Evolutionary conservation across 2,888 invertebrate species (phyloP).

Genomic region (Melanostoma scalare): DNA sequence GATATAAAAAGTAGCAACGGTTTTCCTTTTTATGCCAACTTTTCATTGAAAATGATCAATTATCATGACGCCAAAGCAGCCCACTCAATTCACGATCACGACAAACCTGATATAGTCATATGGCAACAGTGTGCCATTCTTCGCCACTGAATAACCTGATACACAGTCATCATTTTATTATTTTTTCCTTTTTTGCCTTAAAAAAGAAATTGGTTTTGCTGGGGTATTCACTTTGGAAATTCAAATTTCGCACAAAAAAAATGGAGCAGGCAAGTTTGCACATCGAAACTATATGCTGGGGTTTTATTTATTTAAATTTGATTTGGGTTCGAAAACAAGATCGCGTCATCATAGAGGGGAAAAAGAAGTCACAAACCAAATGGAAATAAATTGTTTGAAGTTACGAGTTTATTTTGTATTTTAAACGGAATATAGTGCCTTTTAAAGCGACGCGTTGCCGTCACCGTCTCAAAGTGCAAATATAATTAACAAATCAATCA

Average conservation of each 20-base stretch:
- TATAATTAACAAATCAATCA: too few relatives aligned
- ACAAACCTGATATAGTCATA: conserved; percentile 26
- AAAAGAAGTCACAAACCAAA: background rate
- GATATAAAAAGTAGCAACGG: conserved; percentile 21
- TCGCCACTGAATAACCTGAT: conserved; percentile 10
- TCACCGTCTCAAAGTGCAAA: too few relatives aligned
- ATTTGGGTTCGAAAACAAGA: background rate
- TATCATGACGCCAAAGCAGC: conserved; percentile 51
- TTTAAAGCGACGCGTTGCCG: too few relatives aligned
- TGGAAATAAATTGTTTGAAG: too few relatives aligned
- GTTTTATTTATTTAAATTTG: background rate
- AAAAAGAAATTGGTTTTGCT: conserved; percentile 5
- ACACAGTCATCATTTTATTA: conserved; percentile 18
- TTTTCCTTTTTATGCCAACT: conserved; percentile 41
- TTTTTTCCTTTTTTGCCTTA: background rate
- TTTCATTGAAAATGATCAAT: conserved; percentile 48
- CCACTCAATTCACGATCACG: conserved; percentile 60
- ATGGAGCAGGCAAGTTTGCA: conserved; percentile 9
- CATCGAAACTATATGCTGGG: background rate
- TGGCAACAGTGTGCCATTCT: background rate
- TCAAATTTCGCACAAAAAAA: conserved; percentile 7
- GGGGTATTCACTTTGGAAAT: background rate
- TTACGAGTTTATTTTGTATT: too few relatives aligned
- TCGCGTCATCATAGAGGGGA: background rate
- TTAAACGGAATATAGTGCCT: too few relatives aligned